Conservation (phyloP, 2,888 invertebrate species). For the Cosmia trapezina region DNA sequence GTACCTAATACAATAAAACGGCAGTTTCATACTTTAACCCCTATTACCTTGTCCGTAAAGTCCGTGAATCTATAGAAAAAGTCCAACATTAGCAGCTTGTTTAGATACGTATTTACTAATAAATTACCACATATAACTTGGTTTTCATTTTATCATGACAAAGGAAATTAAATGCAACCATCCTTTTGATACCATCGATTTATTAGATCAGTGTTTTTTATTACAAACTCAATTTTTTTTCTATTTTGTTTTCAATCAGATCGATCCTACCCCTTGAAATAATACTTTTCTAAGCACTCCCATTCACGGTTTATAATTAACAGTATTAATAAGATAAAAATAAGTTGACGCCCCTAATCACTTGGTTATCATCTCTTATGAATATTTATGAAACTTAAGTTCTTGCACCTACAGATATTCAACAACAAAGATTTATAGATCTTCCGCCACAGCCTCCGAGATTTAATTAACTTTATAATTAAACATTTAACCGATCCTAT, state of each 20-base stretch:
- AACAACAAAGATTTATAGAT: constrained; percentile 42
- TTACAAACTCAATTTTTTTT: background rate
- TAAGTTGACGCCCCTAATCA: constrained; percentile 41
- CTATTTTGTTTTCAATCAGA: background rate
- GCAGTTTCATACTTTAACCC: too few species aligned
- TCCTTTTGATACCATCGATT: background rate
- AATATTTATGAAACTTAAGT: constrained; percentile 54
- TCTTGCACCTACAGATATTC: constrained; percentile 38
- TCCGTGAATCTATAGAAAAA: too few species aligned
- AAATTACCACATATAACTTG: background rate
- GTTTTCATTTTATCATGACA: background rate
- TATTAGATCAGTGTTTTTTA: background rate
- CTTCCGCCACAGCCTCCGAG: constrained; percentile 31
- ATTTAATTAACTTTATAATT: constrained; percentile 66
- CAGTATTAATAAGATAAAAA: constrained; percentile 41
- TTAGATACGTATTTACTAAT: background rate
- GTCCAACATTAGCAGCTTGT: background rate
- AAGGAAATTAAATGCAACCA: background rate
- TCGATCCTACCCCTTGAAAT: background rate
- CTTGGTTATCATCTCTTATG: constrained; percentile 24
- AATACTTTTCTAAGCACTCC: background rate
- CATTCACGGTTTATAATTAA: constrained; percentile 46
- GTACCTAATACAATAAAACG: too few species aligned
- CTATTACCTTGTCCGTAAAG: too few species aligned
- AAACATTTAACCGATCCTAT: constrained; percentile 53